phyloP scores from a whole-genome alignment of 2,888 invertebrate species.

The Zele albiditarsus region DNA sequence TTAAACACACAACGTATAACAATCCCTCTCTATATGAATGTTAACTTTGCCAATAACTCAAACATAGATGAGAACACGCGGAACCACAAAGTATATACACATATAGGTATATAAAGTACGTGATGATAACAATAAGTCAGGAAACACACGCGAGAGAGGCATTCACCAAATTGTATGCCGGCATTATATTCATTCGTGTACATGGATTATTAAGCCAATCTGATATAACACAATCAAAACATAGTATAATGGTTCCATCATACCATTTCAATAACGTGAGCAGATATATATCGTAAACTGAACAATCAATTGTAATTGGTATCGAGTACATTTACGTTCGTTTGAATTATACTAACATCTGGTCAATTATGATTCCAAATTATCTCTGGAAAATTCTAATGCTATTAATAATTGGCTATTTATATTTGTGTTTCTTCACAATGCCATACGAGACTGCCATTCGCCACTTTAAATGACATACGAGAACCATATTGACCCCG shows the following conservation, averaged over 20 bases:
- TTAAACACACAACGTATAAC: background rate
- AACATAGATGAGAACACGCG: background rate
- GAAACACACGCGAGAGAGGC: background rate
- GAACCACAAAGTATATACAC: background rate
- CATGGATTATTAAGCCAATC: background rate
- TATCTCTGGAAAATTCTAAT: too few relatives aligned
- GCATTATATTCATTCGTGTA: background rate
- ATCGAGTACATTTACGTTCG: too few relatives aligned
- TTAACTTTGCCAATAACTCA: background rate
- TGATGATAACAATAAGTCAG: background rate
- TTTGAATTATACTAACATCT: too few relatives aligned
- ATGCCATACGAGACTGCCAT: too few relatives aligned
- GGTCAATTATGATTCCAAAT: too few relatives aligned
- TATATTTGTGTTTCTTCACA: too few relatives aligned
- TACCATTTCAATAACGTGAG: too few relatives aligned
- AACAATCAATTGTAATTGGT: too few relatives aligned
- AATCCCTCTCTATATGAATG: background rate
- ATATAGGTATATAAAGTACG: background rate
- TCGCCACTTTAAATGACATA: too few relatives aligned
- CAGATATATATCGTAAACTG: too few relatives aligned
- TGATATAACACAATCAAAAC: background rate
- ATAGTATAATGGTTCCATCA: background rate
- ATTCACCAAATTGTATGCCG: background rate
- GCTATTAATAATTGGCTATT: too few relatives aligned
- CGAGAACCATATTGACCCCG: too few relatives aligned